phyloP scores from a whole-genome alignment of 53 echinoderm and acorn worm species.

The Crossaster papposus region DNA sequence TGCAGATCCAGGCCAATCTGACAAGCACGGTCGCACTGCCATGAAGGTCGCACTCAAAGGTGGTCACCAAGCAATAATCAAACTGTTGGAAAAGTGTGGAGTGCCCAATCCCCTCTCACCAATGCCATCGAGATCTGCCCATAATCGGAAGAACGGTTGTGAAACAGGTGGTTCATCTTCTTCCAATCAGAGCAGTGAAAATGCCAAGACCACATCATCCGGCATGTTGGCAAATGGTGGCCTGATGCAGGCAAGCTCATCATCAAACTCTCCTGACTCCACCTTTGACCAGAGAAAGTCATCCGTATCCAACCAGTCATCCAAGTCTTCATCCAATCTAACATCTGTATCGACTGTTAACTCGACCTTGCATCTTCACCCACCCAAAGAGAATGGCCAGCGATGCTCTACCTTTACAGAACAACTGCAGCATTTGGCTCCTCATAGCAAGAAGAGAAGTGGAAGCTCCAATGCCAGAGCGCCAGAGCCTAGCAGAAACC shows the following conservation, averaged over 20 bases:
- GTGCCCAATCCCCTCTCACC: conserved; percentile 84
- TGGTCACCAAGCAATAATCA: conserved; percentile 84
- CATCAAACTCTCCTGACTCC: conserved; percentile 96
- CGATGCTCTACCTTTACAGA: conserved; percentile 83
- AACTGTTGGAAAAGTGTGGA: conserved; percentile 91
- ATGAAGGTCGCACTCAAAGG: conserved; percentile 99
- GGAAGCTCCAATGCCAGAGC: conserved; percentile 64
- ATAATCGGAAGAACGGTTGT: conserved; percentile 62
- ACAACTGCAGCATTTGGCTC: conserved; percentile 85
- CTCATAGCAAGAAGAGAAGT: conserved; percentile 61
- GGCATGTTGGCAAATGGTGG: conserved; percentile 88
- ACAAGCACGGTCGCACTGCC: conserved; percentile 94
- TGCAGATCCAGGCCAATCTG: conserved; percentile 96
- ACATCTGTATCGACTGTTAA: conserved; percentile 85
- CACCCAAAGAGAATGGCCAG: conserved; percentile 58
- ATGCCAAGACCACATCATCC: conserved; percentile 62
- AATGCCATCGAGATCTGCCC: conserved; percentile 44
- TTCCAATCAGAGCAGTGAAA: conserved; percentile 80
- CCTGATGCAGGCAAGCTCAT: conserved; percentile 80
- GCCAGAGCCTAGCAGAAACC: conserved; percentile 67
- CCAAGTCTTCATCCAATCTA: conserved; percentile 95
- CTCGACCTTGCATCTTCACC: conserved; percentile 75
- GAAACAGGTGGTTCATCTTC: conserved; percentile 80
- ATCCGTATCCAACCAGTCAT: conserved; percentile 79
- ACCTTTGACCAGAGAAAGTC: conserved; percentile 94